Conservation (phyloP, 2,888 invertebrate species). For the Coelopa pilipes region DNA sequence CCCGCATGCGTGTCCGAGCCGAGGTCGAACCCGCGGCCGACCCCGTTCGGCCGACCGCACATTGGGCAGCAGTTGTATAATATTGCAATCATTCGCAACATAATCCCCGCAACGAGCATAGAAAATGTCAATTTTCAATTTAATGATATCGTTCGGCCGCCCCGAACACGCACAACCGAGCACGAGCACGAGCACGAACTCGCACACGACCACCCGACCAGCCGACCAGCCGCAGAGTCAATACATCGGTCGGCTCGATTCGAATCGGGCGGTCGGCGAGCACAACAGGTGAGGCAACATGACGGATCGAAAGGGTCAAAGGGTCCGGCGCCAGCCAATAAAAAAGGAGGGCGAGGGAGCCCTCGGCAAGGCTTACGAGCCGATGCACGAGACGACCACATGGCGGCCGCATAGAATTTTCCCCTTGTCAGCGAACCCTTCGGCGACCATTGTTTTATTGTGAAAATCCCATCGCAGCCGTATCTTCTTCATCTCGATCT, state of each 20-base stretch:
- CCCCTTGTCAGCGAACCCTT: too few species aligned
- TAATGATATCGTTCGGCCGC: conserved; percentile 19
- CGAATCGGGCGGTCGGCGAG: neutral
- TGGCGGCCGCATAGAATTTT: too few species aligned
- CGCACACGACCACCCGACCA: neutral
- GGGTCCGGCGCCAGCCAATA: neutral
- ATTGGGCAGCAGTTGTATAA: neutral
- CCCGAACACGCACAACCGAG: conserved; percentile 1
- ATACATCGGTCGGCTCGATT: conserved; percentile 1
- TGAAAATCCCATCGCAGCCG: too few species aligned
- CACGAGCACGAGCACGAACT: neutral
- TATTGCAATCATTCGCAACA: neutral
- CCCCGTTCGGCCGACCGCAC: neutral
- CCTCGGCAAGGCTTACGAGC: too few species aligned
- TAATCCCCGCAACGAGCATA: conserved; percentile 13
- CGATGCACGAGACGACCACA: too few species aligned
- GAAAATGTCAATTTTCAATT: conserved; percentile 33
- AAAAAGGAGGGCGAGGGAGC: neutral
- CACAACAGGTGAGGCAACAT: neutral
- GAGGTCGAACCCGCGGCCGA: neutral
- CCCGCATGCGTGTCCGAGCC: conserved; percentile 29
- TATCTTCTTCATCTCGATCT: too few species aligned
- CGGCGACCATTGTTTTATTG: too few species aligned
- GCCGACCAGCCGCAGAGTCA: neutral
- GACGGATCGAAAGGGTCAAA: conserved; percentile 14